phyloP scores from a whole-genome alignment of 92 coral and sea anemone species.

The Zoanthus sansibaricus region DNA sequence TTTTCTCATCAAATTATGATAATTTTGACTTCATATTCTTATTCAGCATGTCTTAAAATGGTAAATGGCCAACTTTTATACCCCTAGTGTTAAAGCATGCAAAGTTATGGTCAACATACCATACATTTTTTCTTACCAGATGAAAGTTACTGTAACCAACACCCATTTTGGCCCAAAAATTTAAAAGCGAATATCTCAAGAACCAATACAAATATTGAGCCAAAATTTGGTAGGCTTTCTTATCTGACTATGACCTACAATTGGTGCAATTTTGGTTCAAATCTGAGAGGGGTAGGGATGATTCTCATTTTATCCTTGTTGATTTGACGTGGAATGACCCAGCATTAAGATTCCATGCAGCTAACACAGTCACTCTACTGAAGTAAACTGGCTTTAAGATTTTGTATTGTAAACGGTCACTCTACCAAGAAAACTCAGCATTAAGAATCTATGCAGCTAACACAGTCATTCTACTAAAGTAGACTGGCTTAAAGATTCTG shows the following conservation, averaged over 20 bases:
- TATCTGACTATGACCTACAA: constrained; percentile 43
- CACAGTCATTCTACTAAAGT: too few relatives aligned
- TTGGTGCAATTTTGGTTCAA: constrained; percentile 55
- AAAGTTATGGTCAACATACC: constrained; percentile 34
- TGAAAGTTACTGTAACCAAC: constrained; percentile 37
- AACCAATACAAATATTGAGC: constrained; percentile 49
- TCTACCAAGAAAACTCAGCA: too few relatives aligned
- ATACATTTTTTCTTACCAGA: constrained; percentile 35
- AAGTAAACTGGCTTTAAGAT: too few relatives aligned
- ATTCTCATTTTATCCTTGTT: constrained; percentile 49
- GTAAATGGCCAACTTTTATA: constrained; percentile 43
- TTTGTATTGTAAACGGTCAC: too few relatives aligned
- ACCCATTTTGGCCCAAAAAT: neutral
- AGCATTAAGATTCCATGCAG: too few relatives aligned
- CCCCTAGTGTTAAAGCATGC: constrained; percentile 27
- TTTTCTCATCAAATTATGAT: constrained; percentile 38
- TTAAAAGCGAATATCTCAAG: constrained; percentile 45
- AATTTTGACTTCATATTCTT: constrained; percentile 46
- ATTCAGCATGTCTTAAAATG: constrained; percentile 47
- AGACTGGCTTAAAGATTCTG: too few relatives aligned
- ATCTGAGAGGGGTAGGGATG: constrained; percentile 60
- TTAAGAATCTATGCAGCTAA: too few relatives aligned
- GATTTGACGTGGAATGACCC: constrained; percentile 49
- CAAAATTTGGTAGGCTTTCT: constrained; percentile 54
- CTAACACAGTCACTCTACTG: too few relatives aligned